Base-by-base conservation (phyloP, 1,140 invertebrate species). In the Leptinotarsa lineolata region DNA sequence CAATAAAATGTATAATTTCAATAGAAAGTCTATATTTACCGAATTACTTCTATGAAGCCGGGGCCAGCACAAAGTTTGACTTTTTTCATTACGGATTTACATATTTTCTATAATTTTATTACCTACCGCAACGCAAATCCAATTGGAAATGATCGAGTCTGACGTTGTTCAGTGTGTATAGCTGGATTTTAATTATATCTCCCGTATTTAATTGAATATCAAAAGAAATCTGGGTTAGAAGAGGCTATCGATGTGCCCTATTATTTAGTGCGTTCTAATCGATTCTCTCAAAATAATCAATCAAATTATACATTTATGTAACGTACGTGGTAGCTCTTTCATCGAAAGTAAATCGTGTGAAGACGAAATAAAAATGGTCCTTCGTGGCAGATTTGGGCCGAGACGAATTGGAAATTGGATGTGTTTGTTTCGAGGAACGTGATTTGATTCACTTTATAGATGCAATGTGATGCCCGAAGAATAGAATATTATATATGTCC, bases 161-260 rank as follows among this genome's bases (percentile, higher is more conserved):
- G 20, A 20, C 24, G 21, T 8, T 22, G 16, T 63, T 63, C 20
- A 63, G 61, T 63, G 61, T 24, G 20, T 63, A 63, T 63, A 63
- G 61, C 61, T 63, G 61, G 4, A 18, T 63, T n/a, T 63, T 63
- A 63, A 63, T 63, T 30, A 63, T 21, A 63, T n/a, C 20, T 15
- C 21, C 13, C 4, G 20, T 21, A 63, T 30, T 63, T 63, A 63
- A 63, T 63, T 63, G 61, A 63, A 63, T 63, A 63, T 63, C 20
- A 63, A 63, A 63, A 63, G 61, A 63, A 63, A 63, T 63, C 61
- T 63, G 61, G 61, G 61, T 63, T 63, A 63, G 20, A 63, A 63
- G 24, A 63, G 16, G 61, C 61, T 16, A 63, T 63, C 20, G 61
- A 21, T 22, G 20, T 15, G 48, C 48, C 48, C 61, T 63, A 63